phyloP scores from a whole-genome alignment of 2,797 vertebrate genomes.

The Silurus lanzhouensis region DNA sequence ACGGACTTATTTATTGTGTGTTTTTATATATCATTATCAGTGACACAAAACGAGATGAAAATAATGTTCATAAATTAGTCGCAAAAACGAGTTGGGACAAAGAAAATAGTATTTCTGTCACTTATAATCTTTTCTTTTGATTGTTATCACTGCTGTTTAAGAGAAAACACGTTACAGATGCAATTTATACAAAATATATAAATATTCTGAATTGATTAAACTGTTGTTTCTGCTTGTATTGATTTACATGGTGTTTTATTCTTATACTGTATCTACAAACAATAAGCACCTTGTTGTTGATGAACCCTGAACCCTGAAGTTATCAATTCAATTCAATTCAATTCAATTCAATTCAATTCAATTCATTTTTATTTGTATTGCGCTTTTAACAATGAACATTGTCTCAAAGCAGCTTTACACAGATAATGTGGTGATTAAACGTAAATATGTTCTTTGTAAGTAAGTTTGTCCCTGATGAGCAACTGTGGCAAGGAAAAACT shows the following conservation, averaged over 20 bases:
- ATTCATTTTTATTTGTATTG: no score
- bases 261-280: background rate
- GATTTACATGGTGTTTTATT: background rate
- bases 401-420: no score
- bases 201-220: background rate
- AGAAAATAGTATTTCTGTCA: background rate
- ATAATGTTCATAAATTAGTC: background rate
- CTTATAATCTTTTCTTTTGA: background rate
- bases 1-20: background rate
- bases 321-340: background rate
- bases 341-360: no score
- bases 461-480: no score
- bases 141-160: background rate
- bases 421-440: no score
- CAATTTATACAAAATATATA: background rate
- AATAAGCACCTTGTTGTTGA: background rate
- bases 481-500: no score
- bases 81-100: background rate
- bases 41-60: background rate
- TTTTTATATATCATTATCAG: background rate
- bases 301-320: background rate
- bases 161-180: background rate
- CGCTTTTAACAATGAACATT: no score
- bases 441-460: no score
- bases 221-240: background rate